Percentiles rank a stretch among this genome's conserved stretches.
Evolutionary conservation across 2,797 vertebrate species (phyloP).

Genomic region (Pangasius macronema): DNA sequence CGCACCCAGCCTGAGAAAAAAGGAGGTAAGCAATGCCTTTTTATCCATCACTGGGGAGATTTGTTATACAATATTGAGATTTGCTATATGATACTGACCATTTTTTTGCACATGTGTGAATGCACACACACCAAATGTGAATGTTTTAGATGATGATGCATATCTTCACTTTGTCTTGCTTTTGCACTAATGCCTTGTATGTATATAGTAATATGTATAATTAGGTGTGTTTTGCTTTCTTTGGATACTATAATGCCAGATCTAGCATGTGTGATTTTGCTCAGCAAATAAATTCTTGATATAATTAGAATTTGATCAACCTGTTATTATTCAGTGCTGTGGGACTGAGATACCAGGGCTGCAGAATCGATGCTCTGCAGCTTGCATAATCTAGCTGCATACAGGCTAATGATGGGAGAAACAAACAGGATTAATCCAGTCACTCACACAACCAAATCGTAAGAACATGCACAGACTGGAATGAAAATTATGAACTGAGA

Average conservation of each 20-base stretch:
- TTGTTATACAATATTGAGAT: neutral
- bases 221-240: neutral
- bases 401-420: neutral
- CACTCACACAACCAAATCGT: no score
- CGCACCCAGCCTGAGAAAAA: neutral
- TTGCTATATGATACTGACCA: neutral
- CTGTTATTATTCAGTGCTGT: neutral
- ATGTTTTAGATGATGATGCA: neutral
- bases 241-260: neutral
- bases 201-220: neutral
- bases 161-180: neutral
- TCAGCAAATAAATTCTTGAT: neutral
- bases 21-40: conserved; percentile 3
- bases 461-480: neutral
- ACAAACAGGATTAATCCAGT: neutral
- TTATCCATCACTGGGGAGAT: neutral
- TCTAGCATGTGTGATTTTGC: neutral
- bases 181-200: neutral
- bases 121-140: neutral
- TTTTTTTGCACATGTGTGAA: neutral
- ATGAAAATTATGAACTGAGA: neutral
- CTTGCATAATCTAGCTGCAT: neutral
- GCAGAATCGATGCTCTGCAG: neutral
- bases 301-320: neutral
- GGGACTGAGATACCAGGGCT: neutral